Evolutionary conservation across 2,888 invertebrate genomes (phyloP), one percentile per base, ranked within the genome.

Genomic region (Chaetogeoica ovagalla): DNA sequence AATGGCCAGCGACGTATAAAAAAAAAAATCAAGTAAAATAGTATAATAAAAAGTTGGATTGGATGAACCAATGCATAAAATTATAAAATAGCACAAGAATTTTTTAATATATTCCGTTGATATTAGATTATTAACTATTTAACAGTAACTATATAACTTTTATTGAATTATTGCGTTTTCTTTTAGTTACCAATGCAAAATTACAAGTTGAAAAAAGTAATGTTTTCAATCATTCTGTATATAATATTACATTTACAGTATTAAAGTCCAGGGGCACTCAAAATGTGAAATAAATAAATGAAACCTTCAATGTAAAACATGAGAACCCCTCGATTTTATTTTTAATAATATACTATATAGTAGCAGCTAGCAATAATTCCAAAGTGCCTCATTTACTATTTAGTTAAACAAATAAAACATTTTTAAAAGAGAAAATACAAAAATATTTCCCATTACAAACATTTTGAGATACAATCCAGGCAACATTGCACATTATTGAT

Each of bases 401-500:
- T 11, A 60, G n/a, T 57, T 9, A 21, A 5, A 21, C 2, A n/a
- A 9, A 21, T 0, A 21, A 59, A 6, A 21, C 0, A 7, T 21
- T n/a, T n/a, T n/a, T 59, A 59, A 48, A 23, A 48, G 9, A 30
- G 52, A 69, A n/a, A 52, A 19, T 11, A n/a, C 0, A n/a, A 52
- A 30, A 73, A 30, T 30, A 62, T 52, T 30, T 73, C 15, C 37
- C n/a, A 8, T 0, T 13, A 19, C 3, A 19, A 39, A 62, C 15
- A 69, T 69, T 77, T 69, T 69, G 60, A 30, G 43, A 48, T n/a
- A 60, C 60, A 48, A 37, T 37, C 17, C 62, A 5, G 63, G 55
- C 52, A 60, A 69, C 77, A 60, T 62, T 62, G 77, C 60, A 52
- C 11, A 65, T 30, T 77, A 77, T 77, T 69, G 77, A 77, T 77